Conservation (phyloP, 1,140 invertebrate genomes). For the Bombus picipes region DNA sequence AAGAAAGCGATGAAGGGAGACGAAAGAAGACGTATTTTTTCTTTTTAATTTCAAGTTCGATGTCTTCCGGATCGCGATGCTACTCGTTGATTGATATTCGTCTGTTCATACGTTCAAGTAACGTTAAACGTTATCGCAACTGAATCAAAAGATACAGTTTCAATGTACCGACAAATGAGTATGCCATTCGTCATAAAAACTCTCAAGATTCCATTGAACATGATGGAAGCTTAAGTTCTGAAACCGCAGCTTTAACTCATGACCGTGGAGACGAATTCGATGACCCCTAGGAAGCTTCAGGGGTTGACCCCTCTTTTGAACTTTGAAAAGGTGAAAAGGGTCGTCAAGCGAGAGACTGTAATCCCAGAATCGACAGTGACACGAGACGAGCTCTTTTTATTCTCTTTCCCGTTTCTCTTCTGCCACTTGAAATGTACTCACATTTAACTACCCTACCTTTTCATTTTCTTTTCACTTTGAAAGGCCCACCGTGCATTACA, state of each 20-base stretch:
- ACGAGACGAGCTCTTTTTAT: conserved; percentile 45
- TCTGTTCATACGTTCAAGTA: no score
- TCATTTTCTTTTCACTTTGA: conserved; percentile 36
- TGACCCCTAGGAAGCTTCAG: conserved; percentile 30
- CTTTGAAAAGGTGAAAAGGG: conserved; percentile 52
- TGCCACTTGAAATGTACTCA: conserved; percentile 46
- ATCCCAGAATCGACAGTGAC: conserved; percentile 51
- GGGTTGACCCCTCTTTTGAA: conserved; percentile 52
- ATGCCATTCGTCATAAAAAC: not conserved
- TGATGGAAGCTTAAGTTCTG: not conserved
- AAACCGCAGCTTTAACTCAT: conserved; percentile 30
- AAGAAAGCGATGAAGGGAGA: no score
- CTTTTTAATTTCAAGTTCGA: no score
- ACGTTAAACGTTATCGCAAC: no score
- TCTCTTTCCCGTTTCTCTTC: conserved; percentile 25
- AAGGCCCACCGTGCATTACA: conserved; percentile 34
- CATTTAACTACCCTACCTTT: conserved; percentile 48
- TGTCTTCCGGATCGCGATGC: no score
- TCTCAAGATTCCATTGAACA: not conserved
- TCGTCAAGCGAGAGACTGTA: conserved; percentile 40
- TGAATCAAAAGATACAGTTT: not conserved
- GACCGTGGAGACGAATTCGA: conserved; percentile 49
- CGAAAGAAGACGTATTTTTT: no score
- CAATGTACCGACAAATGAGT: not conserved
- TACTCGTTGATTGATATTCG: no score